phyloP scores from a whole-genome alignment of 2,797 vertebrate genomes.

The Pseudochromis fuscus region DNA sequence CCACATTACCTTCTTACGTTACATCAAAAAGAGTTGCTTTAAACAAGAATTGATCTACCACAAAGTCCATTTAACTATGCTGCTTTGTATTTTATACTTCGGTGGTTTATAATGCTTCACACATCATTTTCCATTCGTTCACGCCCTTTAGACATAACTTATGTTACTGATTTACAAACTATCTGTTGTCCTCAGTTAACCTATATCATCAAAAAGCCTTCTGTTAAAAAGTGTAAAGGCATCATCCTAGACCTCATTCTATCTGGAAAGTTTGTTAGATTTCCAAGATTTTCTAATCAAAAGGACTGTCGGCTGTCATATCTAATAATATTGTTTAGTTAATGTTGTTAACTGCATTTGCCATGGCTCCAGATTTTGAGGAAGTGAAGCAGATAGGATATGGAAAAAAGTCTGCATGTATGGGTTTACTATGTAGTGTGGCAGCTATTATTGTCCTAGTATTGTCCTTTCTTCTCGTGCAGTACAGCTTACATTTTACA shows the following conservation, averaged over 20 bases:
- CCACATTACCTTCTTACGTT: background rate
- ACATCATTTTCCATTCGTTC: background rate
- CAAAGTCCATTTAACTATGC: background rate
- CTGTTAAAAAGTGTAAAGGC: background rate
- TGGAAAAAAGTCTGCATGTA: slow-evolving; percentile 34
- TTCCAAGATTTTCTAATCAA: background rate
- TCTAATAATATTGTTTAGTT: slow-evolving; percentile 7
- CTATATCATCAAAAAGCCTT: background rate
- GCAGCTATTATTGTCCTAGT: slow-evolving; percentile 3
- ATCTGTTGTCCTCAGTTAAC: background rate
- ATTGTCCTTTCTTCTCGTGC: background rate
- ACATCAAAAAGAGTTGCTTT: background rate
- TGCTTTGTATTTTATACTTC: slow-evolving; percentile 5
- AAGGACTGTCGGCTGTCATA: slow-evolving; percentile 1
- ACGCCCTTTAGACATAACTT: background rate
- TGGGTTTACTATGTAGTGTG: slow-evolving; percentile 45
- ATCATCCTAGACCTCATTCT: background rate
- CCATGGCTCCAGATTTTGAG: slow-evolving; percentile 46
- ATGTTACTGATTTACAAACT: background rate
- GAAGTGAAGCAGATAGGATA: slow-evolving; percentile 19
- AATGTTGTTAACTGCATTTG: slow-evolving; percentile 12
- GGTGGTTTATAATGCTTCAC: background rate
- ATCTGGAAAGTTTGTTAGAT: background rate
- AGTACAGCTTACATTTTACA: background rate
- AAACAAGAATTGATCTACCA: background rate